Base-by-base conservation (phyloP, 2,113 vertebrate genomes). In the Malurus elegans region DNA sequence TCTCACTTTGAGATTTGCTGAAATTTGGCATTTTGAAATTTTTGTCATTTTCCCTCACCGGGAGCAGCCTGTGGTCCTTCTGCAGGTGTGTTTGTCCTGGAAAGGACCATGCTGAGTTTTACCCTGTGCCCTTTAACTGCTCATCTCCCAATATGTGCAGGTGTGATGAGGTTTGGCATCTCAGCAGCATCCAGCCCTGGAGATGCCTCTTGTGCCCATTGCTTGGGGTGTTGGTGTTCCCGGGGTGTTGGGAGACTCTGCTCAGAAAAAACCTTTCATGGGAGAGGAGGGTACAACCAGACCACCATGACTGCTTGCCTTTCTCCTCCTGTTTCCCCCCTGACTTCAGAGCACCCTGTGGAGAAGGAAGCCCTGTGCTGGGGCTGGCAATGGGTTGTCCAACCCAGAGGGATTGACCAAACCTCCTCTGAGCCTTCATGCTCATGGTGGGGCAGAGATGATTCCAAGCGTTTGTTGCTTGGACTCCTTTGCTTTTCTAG, bases 351-450 rank as follows among this genome's bases (percentile, higher is more conserved):
- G 47, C 10, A 58, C 25, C 5, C 9, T 21, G 24, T 42, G 82
- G 29, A 54, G 38, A 62, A 20, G 18, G 19, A 23, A 86, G 7
- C 12, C 26, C 10, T 36, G 24, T 47, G 24, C 18, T 90, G 31
- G 31, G 23, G 10, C 38, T 86, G 51, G 17, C 23, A 76, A 32
- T 0, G 0, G 32, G 19, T 6, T 21, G 6, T n/a, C 32, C 14
- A 58, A 45, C 50, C 40, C 6, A 9, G 36, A 86, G 4, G 21
- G 29, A 36, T 42, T 66, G 62, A 83, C 14, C 28, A 78, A 66
- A 88, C 8, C 17, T 84, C 36, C 24, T 72, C 44, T 71, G 21
- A 60, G 26, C n/a, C 4, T 9, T 64, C 48, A 18, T 1, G 1
- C 70, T 42, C 44, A 25, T 26, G 24, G 11, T 48, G 21, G 15